Percentiles rank a stretch among this genome's conserved stretches.
phyloP scores from a whole-genome alignment of 2,113 vertebrate genomes.

The Indicator indicator region DNA sequence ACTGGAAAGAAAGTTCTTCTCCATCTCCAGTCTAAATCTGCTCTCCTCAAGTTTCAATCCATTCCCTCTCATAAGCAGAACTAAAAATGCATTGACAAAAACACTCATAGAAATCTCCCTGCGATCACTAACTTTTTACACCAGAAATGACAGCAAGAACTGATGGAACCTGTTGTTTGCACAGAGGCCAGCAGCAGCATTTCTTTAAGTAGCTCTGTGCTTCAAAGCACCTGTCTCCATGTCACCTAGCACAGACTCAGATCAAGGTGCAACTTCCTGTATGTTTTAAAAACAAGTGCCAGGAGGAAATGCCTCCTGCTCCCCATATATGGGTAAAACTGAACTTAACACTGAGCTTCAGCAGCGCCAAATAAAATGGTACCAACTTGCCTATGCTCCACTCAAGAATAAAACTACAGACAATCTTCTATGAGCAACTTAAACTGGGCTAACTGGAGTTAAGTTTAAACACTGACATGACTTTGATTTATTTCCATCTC shows the following conservation, averaged over 20 bases:
- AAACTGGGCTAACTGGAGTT: accelerated
- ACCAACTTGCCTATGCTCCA: accelerated
- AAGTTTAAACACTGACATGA: accelerated
- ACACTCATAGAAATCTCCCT: background rate
- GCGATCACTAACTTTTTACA: accelerated
- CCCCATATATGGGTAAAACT: constrained; percentile 51
- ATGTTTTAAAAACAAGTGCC: constrained; percentile 35
- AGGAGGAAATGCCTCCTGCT: constrained; percentile 46
- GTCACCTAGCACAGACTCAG: background rate
- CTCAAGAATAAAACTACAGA: accelerated
- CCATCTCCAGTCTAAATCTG: no score
- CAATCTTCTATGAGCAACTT: accelerated
- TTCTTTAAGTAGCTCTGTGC: background rate
- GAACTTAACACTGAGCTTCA: background rate
- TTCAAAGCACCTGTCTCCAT: background rate
- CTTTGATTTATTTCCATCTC: background rate
- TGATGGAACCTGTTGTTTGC: accelerated
- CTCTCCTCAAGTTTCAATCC: no score
- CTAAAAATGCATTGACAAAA: accelerated
- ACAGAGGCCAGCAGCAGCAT: accelerated
- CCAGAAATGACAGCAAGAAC: accelerated
- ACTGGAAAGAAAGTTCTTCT: no score
- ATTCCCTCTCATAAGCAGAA: background rate
- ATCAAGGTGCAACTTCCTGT: constrained; percentile 61
- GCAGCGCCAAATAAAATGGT: accelerated